phyloP scores from a whole-genome alignment of 2,888 invertebrate species.

The Lordiphosa andalusiaca region DNA sequence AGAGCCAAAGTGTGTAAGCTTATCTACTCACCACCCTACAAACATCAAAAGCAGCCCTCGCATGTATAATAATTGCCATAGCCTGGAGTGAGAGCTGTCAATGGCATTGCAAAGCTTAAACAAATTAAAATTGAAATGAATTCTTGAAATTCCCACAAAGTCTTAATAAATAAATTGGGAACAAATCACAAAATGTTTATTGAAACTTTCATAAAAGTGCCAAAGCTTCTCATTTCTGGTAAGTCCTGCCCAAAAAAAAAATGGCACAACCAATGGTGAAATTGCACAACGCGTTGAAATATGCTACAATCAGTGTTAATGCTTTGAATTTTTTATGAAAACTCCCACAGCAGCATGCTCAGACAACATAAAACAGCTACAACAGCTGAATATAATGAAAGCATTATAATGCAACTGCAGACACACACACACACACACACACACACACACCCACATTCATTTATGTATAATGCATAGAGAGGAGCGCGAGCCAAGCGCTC shows the following conservation, averaged over 20 bases:
- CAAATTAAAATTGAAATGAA: conserved; percentile 4
- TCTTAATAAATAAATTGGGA: no score
- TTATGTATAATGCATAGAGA: conserved; percentile 35
- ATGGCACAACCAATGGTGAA: neutral
- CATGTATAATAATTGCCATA: conserved; percentile 17
- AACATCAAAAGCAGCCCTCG: conserved; percentile 21
- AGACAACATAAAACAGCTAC: conserved; percentile 29
- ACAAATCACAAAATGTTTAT: no score
- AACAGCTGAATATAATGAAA: conserved; percentile 34
- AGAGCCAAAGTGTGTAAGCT: no score
- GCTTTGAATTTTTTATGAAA: conserved; percentile 65
- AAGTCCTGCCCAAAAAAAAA: neutral
- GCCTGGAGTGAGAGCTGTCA: conserved; percentile 21
- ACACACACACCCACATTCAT: conserved; percentile 7
- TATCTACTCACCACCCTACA: no score
- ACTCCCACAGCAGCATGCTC: conserved; percentile 43
- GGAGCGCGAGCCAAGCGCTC: conserved; percentile 24
- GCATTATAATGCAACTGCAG: conserved; percentile 50
- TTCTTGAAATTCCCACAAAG: neutral
- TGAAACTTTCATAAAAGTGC: no score
- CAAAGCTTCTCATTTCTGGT: neutral
- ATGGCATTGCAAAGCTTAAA: conserved; percentile 33
- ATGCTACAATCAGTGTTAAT: conserved; percentile 72
- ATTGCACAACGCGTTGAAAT: conserved; percentile 53
- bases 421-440: conserved; percentile 9